These are phyloP conservation scores for Neoarius graeffei DNA, from an alignment of 2,113 vertebrate species.

Conservation along the genomic window DNA sequence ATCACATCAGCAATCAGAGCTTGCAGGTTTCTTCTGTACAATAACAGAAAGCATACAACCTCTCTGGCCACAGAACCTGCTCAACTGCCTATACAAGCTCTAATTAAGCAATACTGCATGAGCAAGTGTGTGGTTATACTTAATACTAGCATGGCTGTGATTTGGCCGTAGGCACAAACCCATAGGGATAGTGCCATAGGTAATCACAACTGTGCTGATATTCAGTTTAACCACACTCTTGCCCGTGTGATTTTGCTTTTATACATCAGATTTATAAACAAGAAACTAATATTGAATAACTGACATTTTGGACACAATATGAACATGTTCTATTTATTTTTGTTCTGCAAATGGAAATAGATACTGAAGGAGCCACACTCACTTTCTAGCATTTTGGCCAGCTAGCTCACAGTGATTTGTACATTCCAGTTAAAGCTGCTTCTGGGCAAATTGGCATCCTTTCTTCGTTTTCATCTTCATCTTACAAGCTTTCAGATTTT, in stretches of 20 bases:
- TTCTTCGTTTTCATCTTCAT: no score
- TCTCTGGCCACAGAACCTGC: not conserved
- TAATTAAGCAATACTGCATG: not conserved
- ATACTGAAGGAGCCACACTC: not conserved
- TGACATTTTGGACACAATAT: not conserved
- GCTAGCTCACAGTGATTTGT: not conserved
- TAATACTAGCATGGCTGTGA: not conserved
- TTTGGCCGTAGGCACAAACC: not conserved
- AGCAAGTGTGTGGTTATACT: not conserved
- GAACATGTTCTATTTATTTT: not conserved
- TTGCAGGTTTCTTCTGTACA: not conserved
- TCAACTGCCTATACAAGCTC: not conserved
- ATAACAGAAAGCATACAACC: not conserved
- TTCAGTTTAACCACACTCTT: not conserved
- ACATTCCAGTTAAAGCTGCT: not conserved
- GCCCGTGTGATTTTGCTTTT: not conserved
- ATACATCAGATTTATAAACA: not conserved
- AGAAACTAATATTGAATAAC: no score
- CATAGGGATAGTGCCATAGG: not conserved
- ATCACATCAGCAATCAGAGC: not conserved
- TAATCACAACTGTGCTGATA: not conserved
- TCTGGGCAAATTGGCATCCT: no score
- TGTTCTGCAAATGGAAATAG: not conserved
- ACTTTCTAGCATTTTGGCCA: not conserved
- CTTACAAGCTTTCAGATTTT: no score